Conservation (phyloP, 2,888 invertebrate genomes). For the Eristalinus sepulchralis region DNA sequence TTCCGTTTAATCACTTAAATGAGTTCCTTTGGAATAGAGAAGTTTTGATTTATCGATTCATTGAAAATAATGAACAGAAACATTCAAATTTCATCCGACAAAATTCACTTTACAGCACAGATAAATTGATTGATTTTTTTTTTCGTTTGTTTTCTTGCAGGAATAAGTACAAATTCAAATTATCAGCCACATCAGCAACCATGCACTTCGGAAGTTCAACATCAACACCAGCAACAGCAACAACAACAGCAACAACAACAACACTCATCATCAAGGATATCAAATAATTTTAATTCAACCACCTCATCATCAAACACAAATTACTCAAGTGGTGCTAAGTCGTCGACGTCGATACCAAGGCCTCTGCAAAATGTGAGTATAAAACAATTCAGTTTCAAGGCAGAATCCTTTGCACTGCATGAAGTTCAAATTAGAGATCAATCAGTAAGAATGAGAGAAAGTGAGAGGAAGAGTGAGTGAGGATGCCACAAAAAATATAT, state of each 20-base stretch:
- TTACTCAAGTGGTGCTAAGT: constrained; percentile 76
- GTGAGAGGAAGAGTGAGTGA: too few relatives aligned
- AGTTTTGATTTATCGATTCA: neutral
- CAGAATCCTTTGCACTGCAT: too few relatives aligned
- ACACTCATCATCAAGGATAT: constrained; percentile 76
- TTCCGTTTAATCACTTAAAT: neutral
- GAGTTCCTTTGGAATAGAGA: neutral
- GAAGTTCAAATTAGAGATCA: too few relatives aligned
- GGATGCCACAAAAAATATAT: too few relatives aligned
- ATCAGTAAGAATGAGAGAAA: too few relatives aligned
- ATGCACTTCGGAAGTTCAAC: constrained; percentile 74
- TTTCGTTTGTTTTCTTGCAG: constrained; percentile 72
- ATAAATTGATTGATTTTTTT: neutral
- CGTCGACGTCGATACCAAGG: constrained; percentile 77
- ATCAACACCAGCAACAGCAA: constrained; percentile 54
- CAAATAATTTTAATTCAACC: constrained; percentile 75
- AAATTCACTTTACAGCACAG: neutral
- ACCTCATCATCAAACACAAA: constrained; percentile 75
- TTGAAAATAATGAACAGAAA: neutral
- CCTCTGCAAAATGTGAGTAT: constrained; percentile 80
- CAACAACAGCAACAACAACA: constrained; percentile 67
- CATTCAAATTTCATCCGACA: too few relatives aligned
- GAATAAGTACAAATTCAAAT: constrained; percentile 76
- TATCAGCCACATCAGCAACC: constrained; percentile 77
- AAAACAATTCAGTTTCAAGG: neutral